phyloP scores from a whole-genome alignment of 1,140 invertebrate species.

The Sycophila sp. region DNA sequence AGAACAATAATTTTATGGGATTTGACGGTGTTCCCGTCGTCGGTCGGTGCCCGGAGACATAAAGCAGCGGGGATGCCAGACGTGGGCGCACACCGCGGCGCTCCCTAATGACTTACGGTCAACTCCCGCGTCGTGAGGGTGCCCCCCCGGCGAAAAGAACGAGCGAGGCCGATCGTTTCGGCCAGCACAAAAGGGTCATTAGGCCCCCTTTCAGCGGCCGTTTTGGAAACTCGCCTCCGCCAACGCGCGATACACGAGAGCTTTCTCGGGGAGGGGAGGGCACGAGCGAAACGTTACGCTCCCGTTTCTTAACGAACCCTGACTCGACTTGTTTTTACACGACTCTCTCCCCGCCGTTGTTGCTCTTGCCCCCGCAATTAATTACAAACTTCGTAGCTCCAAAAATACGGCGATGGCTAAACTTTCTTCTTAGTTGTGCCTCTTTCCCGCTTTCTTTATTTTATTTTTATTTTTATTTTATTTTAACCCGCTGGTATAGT shows the following conservation, averaged over 20 bases:
- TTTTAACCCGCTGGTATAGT: too few species aligned
- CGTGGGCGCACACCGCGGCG: conserved; percentile 22
- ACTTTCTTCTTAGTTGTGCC: too few species aligned
- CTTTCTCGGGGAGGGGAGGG: background rate
- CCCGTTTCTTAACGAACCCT: conserved; percentile 5
- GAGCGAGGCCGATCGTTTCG: conserved; percentile 1
- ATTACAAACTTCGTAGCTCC: too few species aligned
- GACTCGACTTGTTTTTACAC: background rate
- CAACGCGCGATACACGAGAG: too few species aligned
- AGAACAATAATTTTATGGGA: conserved; percentile 47
- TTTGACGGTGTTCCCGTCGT: conserved; percentile 22
- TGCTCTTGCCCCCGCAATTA: background rate
- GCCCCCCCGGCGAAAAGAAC: background rate
- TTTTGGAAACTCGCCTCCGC: conserved; percentile 6
- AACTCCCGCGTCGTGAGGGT: conserved; percentile 19
- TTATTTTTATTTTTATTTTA: too few species aligned
- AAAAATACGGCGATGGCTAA: too few species aligned
- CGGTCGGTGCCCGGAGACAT: conserved; percentile 41
- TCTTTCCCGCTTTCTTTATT: too few species aligned
- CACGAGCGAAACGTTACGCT: conserved; percentile 1
- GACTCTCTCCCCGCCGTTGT: too few species aligned
- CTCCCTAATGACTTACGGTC: conserved; percentile 47
- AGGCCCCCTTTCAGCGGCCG: conserved; percentile 11
- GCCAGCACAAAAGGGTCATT: conserved; percentile 25
- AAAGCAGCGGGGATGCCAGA: conserved; percentile 51